Percentiles rank a stretch among this genome's conserved stretches.
Evolutionary conservation across 92 coral and sea anemone species (phyloP).

Genomic region (Phenganax subtilis): DNA sequence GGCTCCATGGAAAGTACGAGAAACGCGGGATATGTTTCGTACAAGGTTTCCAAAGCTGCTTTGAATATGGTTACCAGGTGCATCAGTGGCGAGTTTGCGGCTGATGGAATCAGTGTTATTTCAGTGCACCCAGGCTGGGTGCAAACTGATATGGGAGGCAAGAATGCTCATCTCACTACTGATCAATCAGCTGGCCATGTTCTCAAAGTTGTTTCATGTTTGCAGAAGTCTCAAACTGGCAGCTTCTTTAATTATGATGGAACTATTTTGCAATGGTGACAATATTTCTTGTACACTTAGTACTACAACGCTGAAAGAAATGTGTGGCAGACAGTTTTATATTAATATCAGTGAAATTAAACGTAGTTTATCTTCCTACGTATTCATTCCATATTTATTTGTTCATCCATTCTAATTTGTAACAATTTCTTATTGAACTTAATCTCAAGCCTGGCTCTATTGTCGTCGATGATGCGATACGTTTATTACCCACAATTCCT

Average conservation of each 20-base stretch:
- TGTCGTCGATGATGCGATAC: too few species aligned
- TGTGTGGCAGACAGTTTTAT: too few species aligned
- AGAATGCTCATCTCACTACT: constrained; percentile 39
- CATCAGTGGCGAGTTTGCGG: constrained; percentile 53
- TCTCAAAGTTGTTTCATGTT: constrained; percentile 45
- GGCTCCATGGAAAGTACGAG: constrained; percentile 44
- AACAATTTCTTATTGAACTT: too few species aligned
- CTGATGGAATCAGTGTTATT: constrained; percentile 49
- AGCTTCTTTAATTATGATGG: constrained; percentile 53
- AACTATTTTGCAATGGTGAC: constrained; percentile 10
- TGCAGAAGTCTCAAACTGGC: constrained; percentile 53
- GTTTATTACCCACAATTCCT: too few species aligned
- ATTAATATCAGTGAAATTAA: too few species aligned
- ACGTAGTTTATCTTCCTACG: too few species aligned
- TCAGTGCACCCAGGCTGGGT: constrained; percentile 73
- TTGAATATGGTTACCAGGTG: constrained; percentile 59
- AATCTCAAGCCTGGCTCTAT: too few species aligned
- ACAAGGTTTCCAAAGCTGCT: constrained; percentile 51
- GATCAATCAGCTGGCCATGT: constrained; percentile 54
- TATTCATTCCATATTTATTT: too few species aligned
- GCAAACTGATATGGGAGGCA: constrained; percentile 62
- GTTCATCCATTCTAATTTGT: too few species aligned
- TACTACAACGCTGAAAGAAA: too few species aligned
- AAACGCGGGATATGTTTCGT: constrained; percentile 32
- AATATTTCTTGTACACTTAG: too few species aligned